Conservation (phyloP, 2,888 invertebrate species). For the Callimorpha dominula region DNA sequence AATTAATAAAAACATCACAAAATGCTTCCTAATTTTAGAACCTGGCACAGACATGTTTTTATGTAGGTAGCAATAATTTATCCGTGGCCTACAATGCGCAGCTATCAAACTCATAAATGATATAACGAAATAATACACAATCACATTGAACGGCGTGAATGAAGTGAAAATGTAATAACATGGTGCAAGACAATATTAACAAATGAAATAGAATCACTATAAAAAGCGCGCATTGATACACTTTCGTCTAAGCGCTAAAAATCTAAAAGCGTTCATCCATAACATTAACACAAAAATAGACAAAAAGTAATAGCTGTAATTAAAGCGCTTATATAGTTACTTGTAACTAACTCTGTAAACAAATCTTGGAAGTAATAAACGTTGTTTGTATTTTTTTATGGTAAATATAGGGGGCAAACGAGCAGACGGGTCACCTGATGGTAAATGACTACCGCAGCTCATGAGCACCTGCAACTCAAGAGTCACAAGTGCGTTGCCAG, state of each 20-base stretch:
- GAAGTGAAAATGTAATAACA: slow-evolving; percentile 17
- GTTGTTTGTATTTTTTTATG: no score
- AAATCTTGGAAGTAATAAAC: no score
- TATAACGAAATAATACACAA: slow-evolving; percentile 8
- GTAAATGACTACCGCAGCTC: no score
- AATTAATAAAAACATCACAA: background rate
- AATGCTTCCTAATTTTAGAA: background rate
- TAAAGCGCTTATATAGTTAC: no score
- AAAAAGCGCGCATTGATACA: slow-evolving; percentile 25
- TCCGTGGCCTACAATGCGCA: background rate
- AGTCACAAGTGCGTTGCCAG: no score
- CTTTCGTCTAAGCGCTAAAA: slow-evolving; percentile 20
- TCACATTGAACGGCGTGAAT: slow-evolving; percentile 1
- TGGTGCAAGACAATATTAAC: slow-evolving; percentile 16
- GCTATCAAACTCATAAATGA: slow-evolving; percentile 2
- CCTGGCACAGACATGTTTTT: background rate
- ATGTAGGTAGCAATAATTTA: slow-evolving; percentile 5
- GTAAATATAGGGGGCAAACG: no score
- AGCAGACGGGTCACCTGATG: no score
- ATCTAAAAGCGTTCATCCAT: slow-evolving; percentile 31
- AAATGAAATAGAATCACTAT: slow-evolving; percentile 22
- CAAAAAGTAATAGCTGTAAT: slow-evolving; percentile 14
- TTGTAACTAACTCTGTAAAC: no score
- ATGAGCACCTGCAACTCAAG: no score
- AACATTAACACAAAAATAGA: slow-evolving; percentile 25